These are phyloP conservation scores for Erannis defoliaria DNA, from an alignment of 2,888 invertebrate species.

Conservation along the genomic window DNA sequence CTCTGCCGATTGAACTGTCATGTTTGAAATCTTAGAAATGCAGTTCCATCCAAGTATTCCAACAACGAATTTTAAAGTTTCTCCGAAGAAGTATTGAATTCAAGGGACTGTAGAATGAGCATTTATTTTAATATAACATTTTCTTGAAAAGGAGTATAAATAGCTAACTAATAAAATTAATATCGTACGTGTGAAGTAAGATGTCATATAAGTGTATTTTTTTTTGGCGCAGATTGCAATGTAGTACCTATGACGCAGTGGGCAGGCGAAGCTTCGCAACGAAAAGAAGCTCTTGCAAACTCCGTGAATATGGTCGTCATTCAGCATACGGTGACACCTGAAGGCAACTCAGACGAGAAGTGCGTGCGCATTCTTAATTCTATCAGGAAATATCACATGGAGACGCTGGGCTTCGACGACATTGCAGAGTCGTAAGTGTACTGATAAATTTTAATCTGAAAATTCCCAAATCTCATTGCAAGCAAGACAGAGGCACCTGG, in stretches of 20 bases:
- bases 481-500: neutral
- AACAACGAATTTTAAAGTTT: neutral
- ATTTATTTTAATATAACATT: too few relatives aligned
- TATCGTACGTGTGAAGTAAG: too few relatives aligned
- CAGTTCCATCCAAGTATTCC: neutral
- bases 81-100: neutral
- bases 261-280: constrained; percentile 53
- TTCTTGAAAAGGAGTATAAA: neutral
- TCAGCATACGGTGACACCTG: constrained; percentile 85
- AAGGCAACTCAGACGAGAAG: constrained; percentile 69
- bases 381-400: constrained; percentile 84
- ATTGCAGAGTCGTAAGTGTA: constrained; percentile 86
- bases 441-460: too few relatives aligned
- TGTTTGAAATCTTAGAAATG: neutral
- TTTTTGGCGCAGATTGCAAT: constrained; percentile 46
- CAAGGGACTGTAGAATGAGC: too few relatives aligned
- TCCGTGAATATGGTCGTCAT: constrained; percentile 84
- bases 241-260: constrained; percentile 61
- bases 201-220: neutral
- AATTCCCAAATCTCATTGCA: too few relatives aligned
- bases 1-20: too few relatives aligned
- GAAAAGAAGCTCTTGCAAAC: constrained; percentile 49
- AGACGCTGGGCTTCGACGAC: constrained; percentile 79
- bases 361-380: constrained; percentile 72
- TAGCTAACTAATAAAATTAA: too few relatives aligned